A percentile compares a stretch with the other conserved stretches of the same genome.
Evolutionary conservation across 1,140 invertebrate species (phyloP).

Genomic region (Zaprionus ornatus): DNA sequence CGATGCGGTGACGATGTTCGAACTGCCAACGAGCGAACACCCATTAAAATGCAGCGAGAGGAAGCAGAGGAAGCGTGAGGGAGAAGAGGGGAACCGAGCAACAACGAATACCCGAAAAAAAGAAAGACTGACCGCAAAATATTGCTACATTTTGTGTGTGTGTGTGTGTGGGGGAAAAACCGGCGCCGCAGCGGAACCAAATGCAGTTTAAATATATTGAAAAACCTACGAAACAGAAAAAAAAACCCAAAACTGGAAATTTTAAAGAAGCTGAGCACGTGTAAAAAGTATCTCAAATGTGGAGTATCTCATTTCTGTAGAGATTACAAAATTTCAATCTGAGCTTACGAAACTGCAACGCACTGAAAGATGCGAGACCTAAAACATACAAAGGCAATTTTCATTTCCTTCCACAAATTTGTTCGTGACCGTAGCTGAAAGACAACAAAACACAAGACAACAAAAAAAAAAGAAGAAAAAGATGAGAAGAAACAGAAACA

Average conservation of each 20-base stretch:
- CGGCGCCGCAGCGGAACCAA: background rate
- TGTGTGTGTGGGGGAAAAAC: constrained; percentile 22
- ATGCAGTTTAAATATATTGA: constrained; percentile 21
- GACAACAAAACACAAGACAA: constrained; percentile 22
- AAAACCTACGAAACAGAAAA: background rate
- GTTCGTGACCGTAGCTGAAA: constrained; percentile 42
- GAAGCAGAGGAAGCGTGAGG: background rate
- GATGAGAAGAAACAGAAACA: background rate
- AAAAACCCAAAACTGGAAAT: constrained; percentile 14
- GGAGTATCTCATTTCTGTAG: background rate
- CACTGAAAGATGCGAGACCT: constrained; percentile 22
- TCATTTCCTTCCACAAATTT: constrained; percentile 62
- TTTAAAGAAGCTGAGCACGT: constrained; percentile 17
- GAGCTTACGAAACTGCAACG: constrained; percentile 29
- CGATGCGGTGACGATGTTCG: constrained; percentile 1
- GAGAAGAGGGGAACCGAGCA: background rate
- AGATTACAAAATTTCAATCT: constrained; percentile 71
- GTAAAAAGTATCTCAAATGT: constrained; percentile 35
- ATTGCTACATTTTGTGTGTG: constrained; percentile 39
- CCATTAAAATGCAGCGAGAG: constrained; percentile 61
- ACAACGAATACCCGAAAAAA: constrained; percentile 3
- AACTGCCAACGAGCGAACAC: constrained; percentile 10
- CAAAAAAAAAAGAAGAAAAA: constrained; percentile 29
- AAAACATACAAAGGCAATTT: constrained; percentile 53
- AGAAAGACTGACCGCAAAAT: constrained; percentile 37